Evolutionary conservation across 2,888 invertebrate genomes (phyloP).

Genomic region (Acanthosepion lycidas): DNA sequence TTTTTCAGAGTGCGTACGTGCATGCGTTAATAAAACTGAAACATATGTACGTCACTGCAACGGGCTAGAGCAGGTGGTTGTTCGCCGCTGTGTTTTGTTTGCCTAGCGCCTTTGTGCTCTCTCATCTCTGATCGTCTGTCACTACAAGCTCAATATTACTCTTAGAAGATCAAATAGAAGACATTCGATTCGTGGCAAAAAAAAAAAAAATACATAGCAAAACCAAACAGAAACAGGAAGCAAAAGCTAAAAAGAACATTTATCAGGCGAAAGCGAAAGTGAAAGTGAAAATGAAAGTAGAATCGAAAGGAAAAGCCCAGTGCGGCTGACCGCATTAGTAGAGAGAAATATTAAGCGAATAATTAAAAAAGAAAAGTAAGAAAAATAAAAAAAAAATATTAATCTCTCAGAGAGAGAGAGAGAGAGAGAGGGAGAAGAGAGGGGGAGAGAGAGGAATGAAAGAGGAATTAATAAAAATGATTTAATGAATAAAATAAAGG

Average conservation of each 20-base stretch:
- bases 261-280: not conserved
- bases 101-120: not conserved
- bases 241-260: not conserved
- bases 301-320: not conserved
- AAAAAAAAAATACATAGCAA: not conserved
- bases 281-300: not conserved
- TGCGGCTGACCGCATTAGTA: not conserved
- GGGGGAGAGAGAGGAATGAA: not conserved
- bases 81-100: constrained; percentile 10
- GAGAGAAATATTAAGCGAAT: not conserved
- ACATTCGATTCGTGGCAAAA: not conserved
- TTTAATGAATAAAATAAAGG: not conserved
- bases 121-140: constrained; percentile 20
- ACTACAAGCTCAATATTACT: constrained; percentile 8
- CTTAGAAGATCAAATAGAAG: constrained; percentile 25
- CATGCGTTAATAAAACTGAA: not conserved
- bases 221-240: not conserved
- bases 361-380: not conserved
- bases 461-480: too few relatives aligned
- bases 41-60: not conserved
- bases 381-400: not conserved
- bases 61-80: not conserved
- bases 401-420: not conserved
- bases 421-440: not conserved
- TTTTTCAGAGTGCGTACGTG: not conserved